Evolutionary conservation across 2,888 invertebrate species (phyloP), one percentile per base, ranked within the genome.

Genomic region (Agrenia bidenticulata): DNA sequence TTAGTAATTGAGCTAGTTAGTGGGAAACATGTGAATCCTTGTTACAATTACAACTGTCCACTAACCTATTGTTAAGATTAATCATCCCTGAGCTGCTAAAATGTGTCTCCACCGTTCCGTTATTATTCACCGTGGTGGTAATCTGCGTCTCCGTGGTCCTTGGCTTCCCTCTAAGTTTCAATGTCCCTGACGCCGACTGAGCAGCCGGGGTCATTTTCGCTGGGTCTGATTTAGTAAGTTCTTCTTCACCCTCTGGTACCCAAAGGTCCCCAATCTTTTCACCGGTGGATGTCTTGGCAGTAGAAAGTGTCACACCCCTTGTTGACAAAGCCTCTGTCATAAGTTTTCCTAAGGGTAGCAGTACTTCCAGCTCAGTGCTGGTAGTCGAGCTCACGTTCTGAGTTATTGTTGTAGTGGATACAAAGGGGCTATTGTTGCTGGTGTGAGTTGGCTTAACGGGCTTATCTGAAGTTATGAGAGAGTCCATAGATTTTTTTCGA

Each of bases 51-150:
- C 32, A 32, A 32, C 11, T 32, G 4, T 32, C 32, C 11, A 32
- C 32, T 32, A 32, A 11, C 32, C 32, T 11, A 32, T 32, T 11
- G 32, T 32, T 11, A 32, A 11, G 32, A 32, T 32, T 32, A 32
- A 7, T 32, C 5, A 4, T 32, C 4, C 32, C 32, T 11, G 45
- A 45, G n/a, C 45, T 45, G 45, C 45, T 17, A 45, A 45, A 45
- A 45, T 45, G 45, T 9, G 45, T 45, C 19, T 45, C 45, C 5
- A 45, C 45, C 9, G 45, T 45, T 15, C 45, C 45, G 15, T 45
- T 45, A 15, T 45, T 45, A 45, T 45, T 45, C 5, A 45, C 45
- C 5, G 45, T 45, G 45, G 45, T 45, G 9, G 45, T 45, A 15
- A 45, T n/a, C n/a, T 45, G 45, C 5, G 45, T 45, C 39, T 39